Conservation (phyloP, 1,140 invertebrate species). For the Lutraria rhynchaena region DNA sequence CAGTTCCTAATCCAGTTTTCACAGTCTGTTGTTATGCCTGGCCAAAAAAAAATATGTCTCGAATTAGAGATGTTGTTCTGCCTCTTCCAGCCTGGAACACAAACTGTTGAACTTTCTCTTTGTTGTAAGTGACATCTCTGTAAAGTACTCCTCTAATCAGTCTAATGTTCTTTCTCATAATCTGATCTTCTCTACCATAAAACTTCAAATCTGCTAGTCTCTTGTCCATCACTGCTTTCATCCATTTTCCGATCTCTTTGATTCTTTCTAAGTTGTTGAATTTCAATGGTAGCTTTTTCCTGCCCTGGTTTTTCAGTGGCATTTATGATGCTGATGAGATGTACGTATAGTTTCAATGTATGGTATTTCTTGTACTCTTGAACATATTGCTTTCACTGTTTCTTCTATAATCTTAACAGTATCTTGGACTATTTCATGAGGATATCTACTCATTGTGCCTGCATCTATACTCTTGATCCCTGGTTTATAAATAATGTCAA, state of each 20-base stretch:
- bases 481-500: too few relatives aligned
- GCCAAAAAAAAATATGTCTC: constrained; percentile 23
- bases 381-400: too few relatives aligned
- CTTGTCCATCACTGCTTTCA: constrained; percentile 17
- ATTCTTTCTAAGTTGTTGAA: neutral
- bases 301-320: neutral
- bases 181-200: neutral
- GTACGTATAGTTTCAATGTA: too few relatives aligned
- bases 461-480: too few relatives aligned
- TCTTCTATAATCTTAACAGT: too few relatives aligned
- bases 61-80: neutral
- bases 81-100: constrained; percentile 23
- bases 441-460: too few relatives aligned
- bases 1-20: constrained; percentile 12
- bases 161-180: constrained; percentile 13
- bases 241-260: constrained; percentile 17
- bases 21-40: constrained; percentile 15
- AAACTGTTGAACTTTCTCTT: constrained; percentile 10
- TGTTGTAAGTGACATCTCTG: constrained; percentile 4
- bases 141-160: constrained; percentile 44
- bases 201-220: neutral
- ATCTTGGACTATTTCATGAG: too few relatives aligned
- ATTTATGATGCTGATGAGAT: too few relatives aligned
- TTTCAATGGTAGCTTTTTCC: neutral
- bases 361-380: too few relatives aligned